Evolutionary conservation across 2,888 invertebrate species (phyloP).

Genomic region (Sympetrum striolatum): DNA sequence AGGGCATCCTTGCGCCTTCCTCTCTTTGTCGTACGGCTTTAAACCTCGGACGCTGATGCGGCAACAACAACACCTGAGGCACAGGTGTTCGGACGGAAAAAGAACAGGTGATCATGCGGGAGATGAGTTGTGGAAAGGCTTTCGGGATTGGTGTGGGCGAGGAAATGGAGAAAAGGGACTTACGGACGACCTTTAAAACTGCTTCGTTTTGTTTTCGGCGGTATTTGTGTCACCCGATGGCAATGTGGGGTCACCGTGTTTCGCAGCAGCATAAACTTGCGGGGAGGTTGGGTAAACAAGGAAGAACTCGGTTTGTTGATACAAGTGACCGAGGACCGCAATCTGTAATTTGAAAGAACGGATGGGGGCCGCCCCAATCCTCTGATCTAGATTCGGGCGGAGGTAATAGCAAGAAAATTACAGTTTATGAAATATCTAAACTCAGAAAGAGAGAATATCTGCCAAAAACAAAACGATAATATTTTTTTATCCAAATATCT

Average conservation of each 20-base stretch:
- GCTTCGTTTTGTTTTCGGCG: neutral
- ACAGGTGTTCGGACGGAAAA: neutral
- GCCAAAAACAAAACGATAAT: no score
- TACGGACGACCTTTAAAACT: neutral
- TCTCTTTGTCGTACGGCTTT: neutral
- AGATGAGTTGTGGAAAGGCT: neutral
- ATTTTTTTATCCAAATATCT: no score
- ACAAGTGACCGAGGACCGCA: neutral
- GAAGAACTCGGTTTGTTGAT: neutral
- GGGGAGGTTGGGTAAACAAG: neutral
- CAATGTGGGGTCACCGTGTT: neutral
- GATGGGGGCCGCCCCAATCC: no score
- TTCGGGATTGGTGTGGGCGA: neutral
- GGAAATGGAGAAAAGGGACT: neutral
- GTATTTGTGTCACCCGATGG: neutral
- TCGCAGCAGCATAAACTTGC: neutral
- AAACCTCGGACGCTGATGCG: neutral
- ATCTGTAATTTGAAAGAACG: no score
- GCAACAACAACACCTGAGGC: neutral
- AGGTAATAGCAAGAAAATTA: no score
- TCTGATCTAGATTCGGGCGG: no score
- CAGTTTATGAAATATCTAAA: no score
- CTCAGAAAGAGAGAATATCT: no score
- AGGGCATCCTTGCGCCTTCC: neutral
- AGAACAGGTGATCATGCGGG: neutral